Percentiles rank a stretch among this genome's conserved stretches.
Evolutionary conservation across 2,113 vertebrate genomes (phyloP).

Genomic region (Myrmophylax atrothorax): DNA sequence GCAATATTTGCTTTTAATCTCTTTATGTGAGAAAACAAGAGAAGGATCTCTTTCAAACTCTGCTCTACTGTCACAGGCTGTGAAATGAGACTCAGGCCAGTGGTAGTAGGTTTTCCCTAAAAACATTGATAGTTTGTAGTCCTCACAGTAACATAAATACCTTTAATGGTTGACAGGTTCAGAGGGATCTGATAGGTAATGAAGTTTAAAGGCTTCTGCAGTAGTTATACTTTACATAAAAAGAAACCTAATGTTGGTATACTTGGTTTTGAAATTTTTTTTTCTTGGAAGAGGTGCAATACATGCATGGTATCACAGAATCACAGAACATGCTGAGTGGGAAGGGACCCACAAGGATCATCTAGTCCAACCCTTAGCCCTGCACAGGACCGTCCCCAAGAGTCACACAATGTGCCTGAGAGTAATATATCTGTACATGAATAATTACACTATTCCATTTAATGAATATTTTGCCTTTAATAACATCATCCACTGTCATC

Average conservation of each 20-base stretch:
- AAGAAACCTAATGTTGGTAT: not conserved
- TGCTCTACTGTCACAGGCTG: not conserved
- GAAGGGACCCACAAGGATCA: not conserved
- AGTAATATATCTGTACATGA: not conserved
- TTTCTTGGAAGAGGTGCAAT: not conserved
- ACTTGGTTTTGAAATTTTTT: not conserved
- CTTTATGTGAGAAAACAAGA: not conserved
- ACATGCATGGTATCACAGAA: not conserved
- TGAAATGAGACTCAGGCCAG: not conserved
- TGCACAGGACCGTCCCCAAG: not conserved
- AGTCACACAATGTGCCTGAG: not conserved
- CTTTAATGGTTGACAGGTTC: not conserved
- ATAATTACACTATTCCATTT: not conserved
- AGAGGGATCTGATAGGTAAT: not conserved
- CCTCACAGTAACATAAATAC: not conserved
- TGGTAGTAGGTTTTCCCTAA: not conserved
- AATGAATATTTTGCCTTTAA: not conserved
- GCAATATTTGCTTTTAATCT: not conserved
- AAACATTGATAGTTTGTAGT: not conserved
- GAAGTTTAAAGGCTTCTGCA: not conserved
- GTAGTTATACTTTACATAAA: not conserved
- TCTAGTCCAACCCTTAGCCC: not conserved
- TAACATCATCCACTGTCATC: not conserved
- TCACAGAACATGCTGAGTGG: not conserved
- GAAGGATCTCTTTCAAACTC: not conserved